Evolutionary conservation across 1,140 invertebrate species (phyloP), one percentile per base, ranked within the genome.

Genomic region (Lithobius niger): DNA sequence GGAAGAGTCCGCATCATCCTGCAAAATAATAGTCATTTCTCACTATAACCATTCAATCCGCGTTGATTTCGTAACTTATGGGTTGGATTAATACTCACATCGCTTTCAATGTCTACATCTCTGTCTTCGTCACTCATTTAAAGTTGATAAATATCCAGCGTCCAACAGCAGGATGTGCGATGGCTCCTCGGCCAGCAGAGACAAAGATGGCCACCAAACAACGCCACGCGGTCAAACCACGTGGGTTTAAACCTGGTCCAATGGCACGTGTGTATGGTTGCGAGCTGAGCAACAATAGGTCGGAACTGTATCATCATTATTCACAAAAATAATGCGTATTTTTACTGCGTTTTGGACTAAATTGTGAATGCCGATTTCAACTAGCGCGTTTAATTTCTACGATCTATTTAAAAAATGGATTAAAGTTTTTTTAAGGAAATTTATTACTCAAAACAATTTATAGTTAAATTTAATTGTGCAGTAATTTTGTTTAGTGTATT

Each of bases 21-120:
- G 56, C 26, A 59, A 65, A 62, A 55, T 22, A 50, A 45, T 3
- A 19, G 18, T 4, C 19, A 45, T n/a, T n/a, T n/a, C n/a, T n/a
- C n/a, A n/a, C n/a, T n/a, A n/a, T n/a, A n/a, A n/a, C n/a, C n/a
- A n/a, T n/a, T n/a, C n/a, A n/a, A n/a, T n/a, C n/a, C n/a, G n/a
- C n/a, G n/a, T n/a, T n/a, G n/a, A n/a, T n/a, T n/a, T n/a, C 31
- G 31, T 13, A 40, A 10, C 10, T 40, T 40, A 13, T 40, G 10
- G 10, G 10, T 40, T 40, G 10, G 31, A 13, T 40, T 40, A 15
- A 27, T 47, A 63, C 82, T 79, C 77, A 89, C 88, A 76, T 90
- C 87, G 76, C 87, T 90, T 74, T 91, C 86, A 61, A 92, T 87
- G 71, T 91, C 87, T 67, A 91, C 88, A 68, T 92, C 87, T 60